Conservation (phyloP, 2,797 vertebrate species). For the Alouatta caraya region DNA sequence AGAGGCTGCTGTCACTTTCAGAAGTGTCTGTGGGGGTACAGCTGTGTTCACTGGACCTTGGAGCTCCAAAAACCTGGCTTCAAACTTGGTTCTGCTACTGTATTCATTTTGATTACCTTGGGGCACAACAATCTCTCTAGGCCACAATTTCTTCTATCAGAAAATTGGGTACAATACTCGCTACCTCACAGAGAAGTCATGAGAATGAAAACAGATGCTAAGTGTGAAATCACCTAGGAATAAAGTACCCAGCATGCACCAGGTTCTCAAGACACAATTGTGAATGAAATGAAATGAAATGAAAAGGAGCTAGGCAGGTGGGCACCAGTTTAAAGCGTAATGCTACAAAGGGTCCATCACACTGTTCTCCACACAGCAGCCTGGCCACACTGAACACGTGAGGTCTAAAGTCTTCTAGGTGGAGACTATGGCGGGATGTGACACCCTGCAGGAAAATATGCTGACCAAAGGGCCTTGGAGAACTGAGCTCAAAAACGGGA, state of each 20-base stretch:
- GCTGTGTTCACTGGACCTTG: background rate
- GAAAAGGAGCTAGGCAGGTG: background rate
- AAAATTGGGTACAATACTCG: background rate
- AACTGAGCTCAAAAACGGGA: background rate
- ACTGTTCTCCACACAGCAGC: background rate
- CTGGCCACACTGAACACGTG: background rate
- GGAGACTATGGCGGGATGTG: rapidly evolving
- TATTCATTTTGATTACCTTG: background rate
- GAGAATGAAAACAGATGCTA: background rate
- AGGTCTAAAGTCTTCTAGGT: background rate
- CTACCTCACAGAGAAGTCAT: background rate
- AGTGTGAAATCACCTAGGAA: background rate
- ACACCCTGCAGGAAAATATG: background rate
- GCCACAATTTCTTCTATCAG: background rate
- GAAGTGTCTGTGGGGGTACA: background rate
- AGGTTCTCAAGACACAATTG: background rate
- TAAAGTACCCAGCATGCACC: background rate
- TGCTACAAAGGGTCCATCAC: background rate
- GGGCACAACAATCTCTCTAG: background rate
- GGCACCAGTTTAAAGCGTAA: background rate
- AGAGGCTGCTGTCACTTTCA: background rate
- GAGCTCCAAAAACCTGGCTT: background rate
- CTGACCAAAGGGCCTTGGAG: background rate
- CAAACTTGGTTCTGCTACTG: background rate
- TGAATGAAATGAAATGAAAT: background rate